Evolutionary conservation across 2,113 vertebrate species (phyloP), one percentile per base, ranked within the genome.

Genomic region (Falcunculus frontatus): DNA sequence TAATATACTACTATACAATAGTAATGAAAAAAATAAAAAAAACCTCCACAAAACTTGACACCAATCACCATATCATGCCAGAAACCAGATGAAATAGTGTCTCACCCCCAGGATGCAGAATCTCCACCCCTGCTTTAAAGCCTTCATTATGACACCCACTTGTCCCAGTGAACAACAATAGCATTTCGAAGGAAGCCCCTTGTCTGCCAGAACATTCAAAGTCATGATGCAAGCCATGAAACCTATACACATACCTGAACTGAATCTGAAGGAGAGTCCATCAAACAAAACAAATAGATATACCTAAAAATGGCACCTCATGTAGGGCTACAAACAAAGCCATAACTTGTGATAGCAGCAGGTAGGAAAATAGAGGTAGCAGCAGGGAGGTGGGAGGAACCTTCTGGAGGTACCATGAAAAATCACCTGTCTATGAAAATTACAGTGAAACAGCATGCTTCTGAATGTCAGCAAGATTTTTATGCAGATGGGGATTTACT

Each of bases 341-440:
- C 8, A 1, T 79, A 74, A 84, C 73, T 90, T 96, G 85, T 32
- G n/a, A 74, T 47, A 95, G 56, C 89, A 97, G 96, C 88, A 96
- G 91, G 95, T 63, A 96, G 68, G 68, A 94, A 93, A 97, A 87
- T 1, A 90, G 84, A 96, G 59, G 75, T 49, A 92, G 46, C 84
- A 94, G 88, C 79, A 88, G 85, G 83, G 50, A 88, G 55, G 4
- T 77, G 59, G 67, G 72, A 86, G 82, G 50, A 78, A 88, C 52
- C 32, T 96, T 90, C 44, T 84, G 90, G 89, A 95, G 83, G 42
- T 82, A 79, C 88, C 72, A 32, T 97, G 96, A 98, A 98, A 98
- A 98, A 98, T 98, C 64, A 96, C 97, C 97, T 95, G 93, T 97
- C 97, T 97, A 27, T 4, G 29, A 97, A 97, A 98, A 97, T 97